A percentile compares a stretch with the other conserved stretches of the same genome.
These are phyloP conservation scores for Halocynthia roretzi DNA, from an alignment of 23 tunicate species.

Conservation along the genomic window DNA sequence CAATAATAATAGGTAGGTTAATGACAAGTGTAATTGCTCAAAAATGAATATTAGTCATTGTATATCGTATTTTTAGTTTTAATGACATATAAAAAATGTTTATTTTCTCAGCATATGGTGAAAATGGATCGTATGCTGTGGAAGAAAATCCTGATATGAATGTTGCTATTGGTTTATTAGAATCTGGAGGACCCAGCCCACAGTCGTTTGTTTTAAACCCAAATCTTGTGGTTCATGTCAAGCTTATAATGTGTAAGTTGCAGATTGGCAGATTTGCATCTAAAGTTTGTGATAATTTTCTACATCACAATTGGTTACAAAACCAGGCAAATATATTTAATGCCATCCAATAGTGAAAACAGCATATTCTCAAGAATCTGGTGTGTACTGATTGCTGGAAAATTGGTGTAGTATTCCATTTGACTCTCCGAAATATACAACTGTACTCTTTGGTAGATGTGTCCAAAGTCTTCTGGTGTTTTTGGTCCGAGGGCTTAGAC, in stretches of 20 bases:
- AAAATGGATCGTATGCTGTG: slow-evolving; percentile 40
- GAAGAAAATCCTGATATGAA: slow-evolving; percentile 48
- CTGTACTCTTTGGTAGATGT: too few relatives aligned
- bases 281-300: neutral
- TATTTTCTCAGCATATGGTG: slow-evolving; percentile 27
- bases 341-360: too few relatives aligned
- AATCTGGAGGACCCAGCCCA: slow-evolving; percentile 16
- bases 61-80: neutral
- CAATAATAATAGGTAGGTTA: slow-evolving; percentile 34
- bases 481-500: slow-evolving; percentile 67
- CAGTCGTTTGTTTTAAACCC: slow-evolving; percentile 54
- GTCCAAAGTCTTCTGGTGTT: slow-evolving; percentile 32
- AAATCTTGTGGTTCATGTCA: slow-evolving; percentile 42
- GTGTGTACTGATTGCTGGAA: too few relatives aligned
- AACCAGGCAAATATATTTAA: too few relatives aligned
- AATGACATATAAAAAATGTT: neutral
- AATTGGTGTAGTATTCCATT: too few relatives aligned
- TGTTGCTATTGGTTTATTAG: slow-evolving; percentile 27
- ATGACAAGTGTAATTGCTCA: too few relatives aligned
- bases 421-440: too few relatives aligned
- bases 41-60: too few relatives aligned
- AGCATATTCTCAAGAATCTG: too few relatives aligned
- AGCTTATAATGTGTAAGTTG: slow-evolving; percentile 50
- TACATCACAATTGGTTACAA: too few relatives aligned
- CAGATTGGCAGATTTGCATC: neutral